Conservation (phyloP, 2,797 vertebrate genomes). For the Eupleurogrammus muticus region DNA sequence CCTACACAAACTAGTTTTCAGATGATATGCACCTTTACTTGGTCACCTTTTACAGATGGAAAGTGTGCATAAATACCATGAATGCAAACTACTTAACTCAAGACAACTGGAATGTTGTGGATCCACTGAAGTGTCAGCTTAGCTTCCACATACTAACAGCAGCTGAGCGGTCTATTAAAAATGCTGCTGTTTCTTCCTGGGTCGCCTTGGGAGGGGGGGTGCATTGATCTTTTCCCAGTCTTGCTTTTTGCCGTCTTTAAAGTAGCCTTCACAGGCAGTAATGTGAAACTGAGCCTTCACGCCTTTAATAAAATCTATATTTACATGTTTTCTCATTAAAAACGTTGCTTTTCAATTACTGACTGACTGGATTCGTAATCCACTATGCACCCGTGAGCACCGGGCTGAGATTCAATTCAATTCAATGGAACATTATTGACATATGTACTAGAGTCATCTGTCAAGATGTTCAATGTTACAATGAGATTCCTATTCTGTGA, state of each 20-base stretch:
- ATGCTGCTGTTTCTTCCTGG: constrained; percentile 38
- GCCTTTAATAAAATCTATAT: constrained; percentile 64
- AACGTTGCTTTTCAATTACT: constrained; percentile 49
- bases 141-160: constrained; percentile 42
- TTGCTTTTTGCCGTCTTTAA: constrained; percentile 55
- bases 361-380: constrained; percentile 50
- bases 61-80: background rate
- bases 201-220: constrained; percentile 25
- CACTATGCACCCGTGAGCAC: constrained; percentile 30
- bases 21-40: background rate
- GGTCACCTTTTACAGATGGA: background rate
- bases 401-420: background rate
- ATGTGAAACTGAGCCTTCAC: constrained; percentile 51
- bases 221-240: constrained; percentile 59
- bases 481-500: too few relatives aligned
- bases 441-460: too few relatives aligned
- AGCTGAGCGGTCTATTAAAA: constrained; percentile 53
- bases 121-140: constrained; percentile 45
- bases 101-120: constrained; percentile 16
- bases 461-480: too few relatives aligned
- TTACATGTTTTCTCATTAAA: constrained; percentile 67
- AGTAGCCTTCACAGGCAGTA: constrained; percentile 50
- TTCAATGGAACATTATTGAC: too few relatives aligned
- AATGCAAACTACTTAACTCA: constrained; percentile 25
- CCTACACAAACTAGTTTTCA: background rate